A percentile compares a stretch with the other conserved stretches of the same genome.
Conservation (phyloP, 92 coral and sea anemone genomes). For the Siderastrea siderea region DNA sequence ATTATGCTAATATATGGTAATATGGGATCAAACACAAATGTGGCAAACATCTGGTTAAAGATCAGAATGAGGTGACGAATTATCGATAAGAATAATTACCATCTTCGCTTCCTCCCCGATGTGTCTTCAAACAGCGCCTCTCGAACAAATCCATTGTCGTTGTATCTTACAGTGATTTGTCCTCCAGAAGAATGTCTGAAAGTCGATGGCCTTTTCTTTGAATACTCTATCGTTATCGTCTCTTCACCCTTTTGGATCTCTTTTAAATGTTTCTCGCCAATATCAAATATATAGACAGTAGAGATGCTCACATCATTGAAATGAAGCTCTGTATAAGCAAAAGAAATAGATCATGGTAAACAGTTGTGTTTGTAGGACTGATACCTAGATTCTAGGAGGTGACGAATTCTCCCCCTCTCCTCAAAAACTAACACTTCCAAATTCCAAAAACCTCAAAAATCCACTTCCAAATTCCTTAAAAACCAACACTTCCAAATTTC, state of each 20-base stretch:
- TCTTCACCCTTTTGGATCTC: slow-evolving; percentile 46
- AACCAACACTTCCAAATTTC: too few species aligned
- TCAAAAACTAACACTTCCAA: too few species aligned
- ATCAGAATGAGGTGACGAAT: too few species aligned
- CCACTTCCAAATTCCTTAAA: too few species aligned
- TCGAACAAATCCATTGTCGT: slow-evolving; percentile 56
- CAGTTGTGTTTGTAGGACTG: too few species aligned
- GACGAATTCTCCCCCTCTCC: too few species aligned
- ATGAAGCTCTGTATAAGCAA: slow-evolving; percentile 18
- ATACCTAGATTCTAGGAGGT: too few species aligned
- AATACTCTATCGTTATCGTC: slow-evolving; percentile 58
- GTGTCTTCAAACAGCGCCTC: slow-evolving; percentile 35
- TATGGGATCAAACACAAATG: too few species aligned
- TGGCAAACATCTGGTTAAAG: too few species aligned
- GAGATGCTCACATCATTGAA: slow-evolving; percentile 22
- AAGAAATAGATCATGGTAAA: background rate
- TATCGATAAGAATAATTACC: background rate
- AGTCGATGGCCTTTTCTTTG: slow-evolving; percentile 35
- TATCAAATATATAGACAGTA: slow-evolving; percentile 40
- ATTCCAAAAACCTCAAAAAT: too few species aligned
- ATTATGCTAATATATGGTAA: too few species aligned
- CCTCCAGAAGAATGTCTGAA: slow-evolving; percentile 70
- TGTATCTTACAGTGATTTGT: slow-evolving; percentile 49
- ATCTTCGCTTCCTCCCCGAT: slow-evolving; percentile 18
- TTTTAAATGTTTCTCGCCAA: slow-evolving; percentile 46